These are phyloP conservation scores for Lepus oiostolus DNA, from an alignment of 2,797 vertebrate species.

Conservation along the genomic window DNA sequence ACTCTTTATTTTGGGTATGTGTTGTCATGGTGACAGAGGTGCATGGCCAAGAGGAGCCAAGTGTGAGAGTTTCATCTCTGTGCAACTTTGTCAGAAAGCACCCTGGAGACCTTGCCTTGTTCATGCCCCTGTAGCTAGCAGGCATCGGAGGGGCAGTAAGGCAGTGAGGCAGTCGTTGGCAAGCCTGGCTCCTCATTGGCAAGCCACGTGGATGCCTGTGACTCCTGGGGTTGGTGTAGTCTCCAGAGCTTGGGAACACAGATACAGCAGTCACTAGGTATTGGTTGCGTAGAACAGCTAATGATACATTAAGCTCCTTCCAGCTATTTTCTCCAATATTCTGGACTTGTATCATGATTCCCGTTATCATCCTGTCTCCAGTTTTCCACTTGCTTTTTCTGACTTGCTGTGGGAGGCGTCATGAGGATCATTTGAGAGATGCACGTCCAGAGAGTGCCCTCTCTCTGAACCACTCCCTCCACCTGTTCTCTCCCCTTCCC, in stretches of 20 bases:
- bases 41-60: neutral
- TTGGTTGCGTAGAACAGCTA: neutral
- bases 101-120: neutral
- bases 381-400: neutral
- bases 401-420: neutral
- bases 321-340: conserved; percentile 18
- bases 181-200: neutral
- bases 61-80: neutral
- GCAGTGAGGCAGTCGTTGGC: neutral
- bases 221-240: neutral
- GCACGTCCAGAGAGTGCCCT: neutral
- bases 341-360: neutral
- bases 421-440: neutral
- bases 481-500: neutral
- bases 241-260: neutral
- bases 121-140: neutral
- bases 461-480: neutral
- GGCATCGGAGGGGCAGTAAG: neutral
- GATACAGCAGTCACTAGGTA: neutral
- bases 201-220: neutral
- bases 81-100: neutral
- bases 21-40: conserved; percentile 12
- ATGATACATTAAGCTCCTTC: neutral
- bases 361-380: rapidly evolving
- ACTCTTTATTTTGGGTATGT: conserved; percentile 9